These are phyloP conservation scores for Scatophagus argus DNA, from an alignment of 2,113 vertebrate species.

Conservation along the genomic window DNA sequence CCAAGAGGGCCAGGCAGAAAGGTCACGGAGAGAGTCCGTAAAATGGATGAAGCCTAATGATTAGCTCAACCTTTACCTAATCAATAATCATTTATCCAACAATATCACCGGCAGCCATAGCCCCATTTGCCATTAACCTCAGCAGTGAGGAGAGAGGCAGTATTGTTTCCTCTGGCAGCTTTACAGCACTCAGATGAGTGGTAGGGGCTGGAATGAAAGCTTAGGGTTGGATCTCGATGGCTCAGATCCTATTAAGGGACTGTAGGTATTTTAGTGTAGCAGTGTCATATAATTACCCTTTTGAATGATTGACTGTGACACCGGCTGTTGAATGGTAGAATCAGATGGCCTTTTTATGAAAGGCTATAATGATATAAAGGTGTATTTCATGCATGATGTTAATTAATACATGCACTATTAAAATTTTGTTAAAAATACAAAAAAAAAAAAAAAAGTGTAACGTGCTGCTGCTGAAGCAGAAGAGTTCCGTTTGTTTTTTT, in stretches of 20 bases:
- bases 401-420: slow-evolving; percentile 18
- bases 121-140: slow-evolving; percentile 86
- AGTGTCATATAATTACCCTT: slow-evolving; percentile 73
- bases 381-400: slow-evolving; percentile 4
- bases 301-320: slow-evolving; percentile 70
- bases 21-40: slow-evolving; percentile 85
- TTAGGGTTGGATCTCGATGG: slow-evolving; percentile 66
- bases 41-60: slow-evolving; percentile 90
- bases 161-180: slow-evolving; percentile 84
- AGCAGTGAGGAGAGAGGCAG: slow-evolving; percentile 75
- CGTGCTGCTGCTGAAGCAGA: not conserved
- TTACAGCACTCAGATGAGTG: slow-evolving; percentile 83
- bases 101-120: slow-evolving; percentile 84
- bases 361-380: slow-evolving; percentile 23
- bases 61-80: slow-evolving; percentile 90
- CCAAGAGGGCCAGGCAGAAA: slow-evolving; percentile 74
- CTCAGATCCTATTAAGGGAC: slow-evolving; percentile 77
- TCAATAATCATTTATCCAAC: slow-evolving; percentile 90
- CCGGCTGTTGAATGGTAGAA: slow-evolving; percentile 19
- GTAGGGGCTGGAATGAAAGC: slow-evolving; percentile 65
- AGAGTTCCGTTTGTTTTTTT: not conserved
- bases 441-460: not conserved
- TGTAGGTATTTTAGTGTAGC: slow-evolving; percentile 71
- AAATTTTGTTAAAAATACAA: not conserved
- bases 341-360: slow-evolving; percentile 34